Conservation (phyloP, 2,888 invertebrate species). For the Phytoseiulus persimilis region DNA sequence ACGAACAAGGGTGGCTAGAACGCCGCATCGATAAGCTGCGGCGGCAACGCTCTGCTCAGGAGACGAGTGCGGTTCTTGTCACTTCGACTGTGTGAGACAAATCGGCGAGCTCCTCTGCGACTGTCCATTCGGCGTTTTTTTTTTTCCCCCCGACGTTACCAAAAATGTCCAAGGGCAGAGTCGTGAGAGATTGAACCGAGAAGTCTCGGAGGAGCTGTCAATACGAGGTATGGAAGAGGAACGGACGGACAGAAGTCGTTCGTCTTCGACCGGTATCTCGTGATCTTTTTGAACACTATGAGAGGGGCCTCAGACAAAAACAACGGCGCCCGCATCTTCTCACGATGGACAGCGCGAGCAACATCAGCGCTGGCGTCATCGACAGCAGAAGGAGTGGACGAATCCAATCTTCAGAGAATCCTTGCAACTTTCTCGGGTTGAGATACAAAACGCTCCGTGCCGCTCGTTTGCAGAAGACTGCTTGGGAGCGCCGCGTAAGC, state of each 20-base stretch:
- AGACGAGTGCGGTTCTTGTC: not conserved
- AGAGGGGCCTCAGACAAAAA: not conserved
- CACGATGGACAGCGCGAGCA: not conserved
- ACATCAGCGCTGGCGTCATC: not conserved
- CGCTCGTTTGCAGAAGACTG: no score
- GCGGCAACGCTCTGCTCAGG: no score
- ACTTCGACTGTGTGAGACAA: not conserved
- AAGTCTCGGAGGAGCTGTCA: not conserved
- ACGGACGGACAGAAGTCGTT: not conserved
- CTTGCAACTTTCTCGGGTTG: no score
- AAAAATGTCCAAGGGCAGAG: not conserved
- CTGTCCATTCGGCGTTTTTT: not conserved
- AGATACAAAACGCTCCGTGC: no score
- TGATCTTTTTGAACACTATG: conserved; percentile 5
- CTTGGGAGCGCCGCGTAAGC: no score
- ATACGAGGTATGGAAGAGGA: not conserved
- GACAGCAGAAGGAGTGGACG: not conserved
- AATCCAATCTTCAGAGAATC: no score
- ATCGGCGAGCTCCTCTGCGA: not conserved
- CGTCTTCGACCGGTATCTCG: conserved; percentile 5
- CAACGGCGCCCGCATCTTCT: not conserved
- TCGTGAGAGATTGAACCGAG: not conserved
- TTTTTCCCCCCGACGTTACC: not conserved
- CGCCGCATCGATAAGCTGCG: no score
- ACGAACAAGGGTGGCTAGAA: no score